phyloP scores from a whole-genome alignment of 2,888 invertebrate genomes.

The Xanthia togata region DNA sequence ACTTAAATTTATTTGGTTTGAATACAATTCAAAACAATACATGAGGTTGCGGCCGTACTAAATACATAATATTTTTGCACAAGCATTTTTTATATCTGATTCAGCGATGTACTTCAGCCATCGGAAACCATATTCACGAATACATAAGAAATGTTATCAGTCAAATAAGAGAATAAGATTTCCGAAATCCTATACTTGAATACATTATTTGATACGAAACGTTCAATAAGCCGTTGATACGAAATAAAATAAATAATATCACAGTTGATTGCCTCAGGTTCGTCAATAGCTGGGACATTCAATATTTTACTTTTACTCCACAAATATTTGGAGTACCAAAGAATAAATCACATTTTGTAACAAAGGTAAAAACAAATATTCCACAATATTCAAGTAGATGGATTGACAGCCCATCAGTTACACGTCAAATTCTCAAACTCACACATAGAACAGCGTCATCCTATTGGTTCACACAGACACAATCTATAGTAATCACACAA shows the following conservation, averaged over 20 bases:
- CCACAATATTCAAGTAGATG: constrained; percentile 16
- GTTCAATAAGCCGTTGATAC: constrained; percentile 22
- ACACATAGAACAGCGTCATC: constrained; percentile 17
- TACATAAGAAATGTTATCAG: constrained; percentile 5
- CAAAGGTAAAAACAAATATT: constrained; percentile 40
- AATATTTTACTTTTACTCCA: constrained; percentile 42
- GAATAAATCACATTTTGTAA: constrained; percentile 42
- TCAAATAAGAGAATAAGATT: constrained; percentile 21
- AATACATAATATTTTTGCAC: too few species aligned
- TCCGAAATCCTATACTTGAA: constrained; percentile 27
- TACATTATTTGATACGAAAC: constrained; percentile 37
- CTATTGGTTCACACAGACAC: constrained; percentile 17
- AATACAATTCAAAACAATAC: neutral
- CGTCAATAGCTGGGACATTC: constrained; percentile 32
- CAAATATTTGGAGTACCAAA: constrained; percentile 33
- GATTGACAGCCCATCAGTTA: constrained; percentile 47
- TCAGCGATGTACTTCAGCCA: neutral
- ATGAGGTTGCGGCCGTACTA: neutral
- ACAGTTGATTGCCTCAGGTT: constrained; percentile 41
- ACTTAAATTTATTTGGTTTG: neutral
- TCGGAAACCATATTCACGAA: constrained; percentile 2
- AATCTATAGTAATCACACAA: constrained; percentile 20
- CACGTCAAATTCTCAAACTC: constrained; percentile 14
- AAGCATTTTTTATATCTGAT: neutral
- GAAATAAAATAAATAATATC: constrained; percentile 40